Evolutionary conservation across 2,888 invertebrate genomes (phyloP).

Genomic region (Melanotus villosus): DNA sequence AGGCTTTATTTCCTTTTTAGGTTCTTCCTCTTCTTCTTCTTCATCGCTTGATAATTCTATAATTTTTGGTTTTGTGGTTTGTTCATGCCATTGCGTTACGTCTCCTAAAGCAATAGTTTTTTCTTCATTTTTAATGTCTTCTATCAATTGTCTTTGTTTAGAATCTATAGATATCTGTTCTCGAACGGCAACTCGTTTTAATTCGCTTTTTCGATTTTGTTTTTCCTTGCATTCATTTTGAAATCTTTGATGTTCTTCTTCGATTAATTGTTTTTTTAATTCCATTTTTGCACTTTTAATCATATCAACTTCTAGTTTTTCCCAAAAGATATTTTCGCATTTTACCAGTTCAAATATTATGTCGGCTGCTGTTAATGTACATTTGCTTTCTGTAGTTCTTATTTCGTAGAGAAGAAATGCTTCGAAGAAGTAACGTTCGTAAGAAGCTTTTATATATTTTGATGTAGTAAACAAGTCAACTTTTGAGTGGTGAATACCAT

Average conservation of each 20-base stretch:
- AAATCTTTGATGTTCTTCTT: constrained; percentile 72
- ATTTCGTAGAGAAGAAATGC: constrained; percentile 77
- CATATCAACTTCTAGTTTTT: constrained; percentile 71
- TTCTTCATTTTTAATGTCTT: constrained; percentile 74
- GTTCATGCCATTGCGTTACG: constrained; percentile 74
- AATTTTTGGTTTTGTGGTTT: constrained; percentile 37
- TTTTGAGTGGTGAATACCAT: constrained; percentile 74
- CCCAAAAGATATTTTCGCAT: constrained; percentile 72
- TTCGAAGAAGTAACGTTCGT: constrained; percentile 83
- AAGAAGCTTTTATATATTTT: constrained; percentile 81
- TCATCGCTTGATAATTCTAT: constrained; percentile 47
- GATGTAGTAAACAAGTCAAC: constrained; percentile 80
- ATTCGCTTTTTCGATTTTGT: constrained; percentile 69
- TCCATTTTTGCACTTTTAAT: constrained; percentile 73
- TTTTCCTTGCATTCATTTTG: constrained; percentile 72
- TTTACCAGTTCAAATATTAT: constrained; percentile 80
- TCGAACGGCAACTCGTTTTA: constrained; percentile 74
- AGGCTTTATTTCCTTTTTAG: background rate
- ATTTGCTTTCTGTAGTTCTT: constrained; percentile 75
- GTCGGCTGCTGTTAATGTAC: constrained; percentile 74
- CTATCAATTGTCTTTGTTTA: constrained; percentile 74
- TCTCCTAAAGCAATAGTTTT: constrained; percentile 77
- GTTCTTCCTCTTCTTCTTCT: constrained; percentile 38
- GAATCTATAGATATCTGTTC: constrained; percentile 75
- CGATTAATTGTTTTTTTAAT: constrained; percentile 72